Percentiles rank a stretch among this genome's conserved stretches.
These are phyloP conservation scores for Artibeus lituratus DNA, from an alignment of 2,797 vertebrate genomes.

Conservation along the genomic window DNA sequence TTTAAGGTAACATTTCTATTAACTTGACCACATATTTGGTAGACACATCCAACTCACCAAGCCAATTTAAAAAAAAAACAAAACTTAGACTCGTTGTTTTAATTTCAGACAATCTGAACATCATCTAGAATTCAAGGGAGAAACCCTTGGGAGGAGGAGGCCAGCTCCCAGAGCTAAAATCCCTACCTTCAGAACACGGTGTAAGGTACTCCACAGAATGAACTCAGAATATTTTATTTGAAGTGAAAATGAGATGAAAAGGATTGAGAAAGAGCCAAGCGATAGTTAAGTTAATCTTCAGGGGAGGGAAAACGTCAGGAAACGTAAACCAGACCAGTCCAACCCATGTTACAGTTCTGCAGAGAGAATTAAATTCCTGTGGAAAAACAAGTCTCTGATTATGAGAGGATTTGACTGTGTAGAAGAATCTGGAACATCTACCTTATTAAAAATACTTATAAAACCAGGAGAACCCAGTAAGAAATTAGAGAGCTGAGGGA, in stretches of 20 bases:
- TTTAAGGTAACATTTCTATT: not conserved
- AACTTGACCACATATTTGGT: not conserved
- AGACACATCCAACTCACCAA: not conserved
- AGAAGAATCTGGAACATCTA: slow-evolving; percentile 57
- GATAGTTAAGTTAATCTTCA: slow-evolving; percentile 72
- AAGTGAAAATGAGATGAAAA: slow-evolving; percentile 68
- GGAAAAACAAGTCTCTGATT: slow-evolving; percentile 56
- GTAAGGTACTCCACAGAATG: not conserved
- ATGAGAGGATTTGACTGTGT: slow-evolving; percentile 69
- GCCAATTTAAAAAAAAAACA: not conserved
- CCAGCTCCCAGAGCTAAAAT: not conserved
- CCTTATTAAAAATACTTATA: slow-evolving; percentile 71
- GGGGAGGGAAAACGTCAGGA: slow-evolving; percentile 67
- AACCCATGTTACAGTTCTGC: slow-evolving; percentile 56
- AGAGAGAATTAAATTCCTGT: slow-evolving; percentile 72
- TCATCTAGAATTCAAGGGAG: not conserved
- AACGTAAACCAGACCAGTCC: slow-evolving; percentile 67
- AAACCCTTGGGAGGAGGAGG: not conserved
- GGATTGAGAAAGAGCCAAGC: slow-evolving; percentile 50
- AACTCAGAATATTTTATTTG: slow-evolving; percentile 52
- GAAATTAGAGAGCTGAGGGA: slow-evolving; percentile 74
- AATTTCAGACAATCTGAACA: not conserved
- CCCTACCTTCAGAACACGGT: slow-evolving; percentile 25
- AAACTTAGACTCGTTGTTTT: not conserved
- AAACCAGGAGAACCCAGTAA: slow-evolving; percentile 68